A percentile compares a stretch with the other conserved stretches of the same genome.
Conservation (phyloP, 2,888 invertebrate species). For the Zaprionus lineosus region DNA sequence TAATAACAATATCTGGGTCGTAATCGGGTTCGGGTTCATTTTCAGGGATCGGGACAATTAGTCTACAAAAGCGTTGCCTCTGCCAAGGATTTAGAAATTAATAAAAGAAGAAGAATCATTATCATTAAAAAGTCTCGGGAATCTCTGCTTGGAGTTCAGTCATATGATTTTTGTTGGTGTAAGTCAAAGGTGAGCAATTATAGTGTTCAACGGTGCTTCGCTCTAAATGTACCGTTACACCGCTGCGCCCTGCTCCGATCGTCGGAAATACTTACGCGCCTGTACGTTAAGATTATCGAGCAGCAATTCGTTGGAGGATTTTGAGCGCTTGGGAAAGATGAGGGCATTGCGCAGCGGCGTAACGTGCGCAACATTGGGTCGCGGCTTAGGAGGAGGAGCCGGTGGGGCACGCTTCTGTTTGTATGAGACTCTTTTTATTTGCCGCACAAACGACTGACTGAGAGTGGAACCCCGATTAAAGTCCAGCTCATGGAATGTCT, state of each 20-base stretch:
- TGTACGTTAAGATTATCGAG: constrained; percentile 77
- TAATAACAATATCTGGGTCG: not conserved
- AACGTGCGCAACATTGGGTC: constrained; percentile 57
- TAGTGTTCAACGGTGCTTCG: constrained; percentile 23
- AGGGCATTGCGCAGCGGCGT: constrained; percentile 63
- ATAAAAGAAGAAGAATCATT: constrained; percentile 28
- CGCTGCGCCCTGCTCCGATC: constrained; percentile 64
- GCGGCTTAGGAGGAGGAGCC: constrained; percentile 62
- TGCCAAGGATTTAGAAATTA: constrained; percentile 52
- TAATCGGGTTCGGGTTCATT: constrained; percentile 5
- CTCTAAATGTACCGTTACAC: constrained; percentile 34
- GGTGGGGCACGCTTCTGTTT: constrained; percentile 70
- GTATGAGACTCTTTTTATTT: constrained; percentile 63
- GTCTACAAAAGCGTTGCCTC: constrained; percentile 66
- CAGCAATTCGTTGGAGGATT: constrained; percentile 79
- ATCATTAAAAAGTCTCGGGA: constrained; percentile 14
- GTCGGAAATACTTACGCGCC: constrained; percentile 77
- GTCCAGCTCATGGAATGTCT: constrained; percentile 46
- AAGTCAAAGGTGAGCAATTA: constrained; percentile 28
- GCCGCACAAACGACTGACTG: constrained; percentile 82
- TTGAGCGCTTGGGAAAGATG: constrained; percentile 77
- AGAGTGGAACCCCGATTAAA: constrained; percentile 82
- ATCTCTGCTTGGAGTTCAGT: constrained; percentile 10
- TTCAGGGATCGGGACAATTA: constrained; percentile 31
- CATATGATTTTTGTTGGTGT: constrained; percentile 16